phyloP scores from a whole-genome alignment of 2,888 invertebrate genomes.

The Nomada lathburiana region DNA sequence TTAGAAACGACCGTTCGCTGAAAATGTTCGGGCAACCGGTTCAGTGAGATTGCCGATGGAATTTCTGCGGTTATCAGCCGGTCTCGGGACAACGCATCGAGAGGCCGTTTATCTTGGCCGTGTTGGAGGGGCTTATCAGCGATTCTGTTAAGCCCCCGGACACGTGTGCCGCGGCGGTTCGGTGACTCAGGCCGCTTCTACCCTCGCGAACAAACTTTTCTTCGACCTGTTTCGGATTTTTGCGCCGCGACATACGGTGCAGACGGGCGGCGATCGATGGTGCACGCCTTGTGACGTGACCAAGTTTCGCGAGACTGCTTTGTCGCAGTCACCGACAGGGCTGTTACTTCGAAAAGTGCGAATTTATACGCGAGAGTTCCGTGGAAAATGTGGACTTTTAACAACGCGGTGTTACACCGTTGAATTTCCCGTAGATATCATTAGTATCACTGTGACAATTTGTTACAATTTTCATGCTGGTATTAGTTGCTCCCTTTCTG shows the following conservation, averaged over 20 bases:
- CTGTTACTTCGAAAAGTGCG: too few relatives aligned
- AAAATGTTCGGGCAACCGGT: not conserved
- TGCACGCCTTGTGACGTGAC: not conserved
- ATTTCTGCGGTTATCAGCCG: constrained; percentile 44
- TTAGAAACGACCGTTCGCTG: not conserved
- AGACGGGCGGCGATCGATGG: not conserved
- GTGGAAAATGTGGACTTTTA: too few relatives aligned
- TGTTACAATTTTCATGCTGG: too few relatives aligned
- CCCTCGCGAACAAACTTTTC: constrained; percentile 32
- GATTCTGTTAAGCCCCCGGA: constrained; percentile 49
- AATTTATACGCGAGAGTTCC: too few relatives aligned
- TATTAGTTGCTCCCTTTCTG: too few relatives aligned
- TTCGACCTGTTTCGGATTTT: constrained; percentile 54
- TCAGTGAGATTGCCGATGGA: constrained; percentile 28
- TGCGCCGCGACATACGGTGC: not conserved
- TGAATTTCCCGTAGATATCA: too few relatives aligned
- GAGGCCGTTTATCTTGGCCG: constrained; percentile 54
- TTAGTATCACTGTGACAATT: too few relatives aligned
- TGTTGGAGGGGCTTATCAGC: constrained; percentile 50
- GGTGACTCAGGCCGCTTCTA: constrained; percentile 54
- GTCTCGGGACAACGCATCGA: constrained; percentile 49
- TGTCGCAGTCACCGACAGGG: not conserved
- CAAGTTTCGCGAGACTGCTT: not conserved
- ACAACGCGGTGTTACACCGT: too few relatives aligned
- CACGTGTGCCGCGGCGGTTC: constrained; percentile 47